Evolutionary conservation across 2,888 invertebrate species (phyloP).

Genomic region (Nemurella pictetii): DNA sequence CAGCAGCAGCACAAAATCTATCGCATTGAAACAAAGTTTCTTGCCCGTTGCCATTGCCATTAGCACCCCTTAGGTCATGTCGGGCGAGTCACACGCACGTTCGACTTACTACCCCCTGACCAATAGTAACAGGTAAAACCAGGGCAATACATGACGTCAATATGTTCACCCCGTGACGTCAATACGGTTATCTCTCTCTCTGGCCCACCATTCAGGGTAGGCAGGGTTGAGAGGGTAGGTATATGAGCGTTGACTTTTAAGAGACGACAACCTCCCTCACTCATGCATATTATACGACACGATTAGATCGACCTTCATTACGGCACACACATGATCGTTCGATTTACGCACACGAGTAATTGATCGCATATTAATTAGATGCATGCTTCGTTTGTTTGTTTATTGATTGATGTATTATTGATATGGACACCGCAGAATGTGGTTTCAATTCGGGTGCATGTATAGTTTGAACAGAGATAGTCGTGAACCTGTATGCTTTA

Average conservation of each 20-base stretch:
- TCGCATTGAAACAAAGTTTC: not conserved
- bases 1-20: not conserved
- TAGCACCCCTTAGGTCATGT: not conserved
- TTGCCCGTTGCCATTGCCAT: not conserved
- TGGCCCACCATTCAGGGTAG: not conserved
- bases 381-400: not conserved
- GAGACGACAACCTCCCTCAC: no score
- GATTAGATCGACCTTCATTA: not conserved
- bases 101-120: not conserved
- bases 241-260: no score
- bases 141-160: constrained; percentile 36
- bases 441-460: no score
- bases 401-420: not conserved
- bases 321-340: not conserved
- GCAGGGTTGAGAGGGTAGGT: not conserved
- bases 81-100: not conserved
- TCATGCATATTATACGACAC: no score
- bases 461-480: no score
- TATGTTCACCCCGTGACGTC: constrained; percentile 38
- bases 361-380: not conserved
- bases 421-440: no score
- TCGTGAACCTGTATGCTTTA: no score
- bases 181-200: constrained; percentile 23
- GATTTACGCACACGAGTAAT: not conserved
- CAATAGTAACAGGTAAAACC: constrained; percentile 17